These are phyloP conservation scores for Hylaeus volcanicus DNA, from an alignment of 1,140 invertebrate species.

Conservation along the genomic window DNA sequence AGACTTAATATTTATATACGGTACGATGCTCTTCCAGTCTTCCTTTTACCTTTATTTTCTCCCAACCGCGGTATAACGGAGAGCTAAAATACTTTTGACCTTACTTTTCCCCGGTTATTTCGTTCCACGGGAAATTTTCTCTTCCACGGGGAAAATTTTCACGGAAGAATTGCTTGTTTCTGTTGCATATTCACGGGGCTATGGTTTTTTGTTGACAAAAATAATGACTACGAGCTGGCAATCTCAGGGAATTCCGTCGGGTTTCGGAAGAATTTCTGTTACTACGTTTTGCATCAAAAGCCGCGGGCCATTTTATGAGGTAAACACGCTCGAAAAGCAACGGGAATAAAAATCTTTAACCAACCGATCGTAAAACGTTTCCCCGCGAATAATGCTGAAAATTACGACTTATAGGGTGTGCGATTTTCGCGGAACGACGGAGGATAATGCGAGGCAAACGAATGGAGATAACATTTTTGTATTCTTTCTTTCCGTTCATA, in stretches of 20 bases:
- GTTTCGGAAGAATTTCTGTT: constrained; percentile 12
- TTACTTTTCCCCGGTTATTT: not conserved
- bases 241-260: constrained; percentile 7
- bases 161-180: constrained; percentile 13
- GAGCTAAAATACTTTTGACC: not conserved
- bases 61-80: not conserved
- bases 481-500: too few relatives aligned
- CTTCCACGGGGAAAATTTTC: not conserved
- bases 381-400: not conserved
- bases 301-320: constrained; percentile 3
- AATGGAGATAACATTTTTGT: not conserved
- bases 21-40: not conserved
- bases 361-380: not conserved
- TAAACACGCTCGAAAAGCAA: constrained; percentile 24
- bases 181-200: constrained; percentile 4
- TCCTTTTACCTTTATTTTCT: not conserved
- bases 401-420: not conserved
- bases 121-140: not conserved
- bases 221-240: not conserved
- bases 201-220: constrained; percentile 6
- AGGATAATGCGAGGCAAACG: not conserved
- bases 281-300: not conserved
- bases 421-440: not conserved
- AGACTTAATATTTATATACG: constrained; percentile 13
- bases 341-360: constrained; percentile 17